Percentiles rank a stretch among this genome's conserved stretches.
Conservation (phyloP, 2,113 vertebrate genomes). For the Cynopterus brachyotis region DNA sequence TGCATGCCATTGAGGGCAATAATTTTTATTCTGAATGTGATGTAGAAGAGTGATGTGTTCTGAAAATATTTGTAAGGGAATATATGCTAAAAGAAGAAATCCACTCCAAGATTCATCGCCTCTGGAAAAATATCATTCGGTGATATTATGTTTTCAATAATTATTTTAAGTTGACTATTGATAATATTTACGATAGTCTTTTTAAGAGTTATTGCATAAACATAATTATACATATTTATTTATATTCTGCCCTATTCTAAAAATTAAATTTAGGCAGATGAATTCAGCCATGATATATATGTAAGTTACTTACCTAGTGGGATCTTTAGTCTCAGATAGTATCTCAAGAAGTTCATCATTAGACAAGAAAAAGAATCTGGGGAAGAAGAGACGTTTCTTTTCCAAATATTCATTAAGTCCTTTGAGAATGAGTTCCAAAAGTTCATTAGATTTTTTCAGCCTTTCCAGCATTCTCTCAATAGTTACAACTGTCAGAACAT, state of each 20-base stretch:
- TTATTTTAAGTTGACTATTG: neutral
- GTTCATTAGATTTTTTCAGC: conserved; percentile 88
- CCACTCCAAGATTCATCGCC: neutral
- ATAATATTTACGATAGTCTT: neutral
- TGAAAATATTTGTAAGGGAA: neutral
- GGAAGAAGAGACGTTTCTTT: conserved; percentile 93
- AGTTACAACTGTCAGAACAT: conserved; percentile 86
- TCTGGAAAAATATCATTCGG: neutral
- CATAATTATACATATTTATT: neutral
- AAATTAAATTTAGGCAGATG: neutral
- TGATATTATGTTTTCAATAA: neutral
- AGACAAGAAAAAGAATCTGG: conserved; percentile 95
- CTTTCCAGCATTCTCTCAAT: conserved; percentile 91
- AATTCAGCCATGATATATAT: neutral
- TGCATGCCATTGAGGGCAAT: neutral
- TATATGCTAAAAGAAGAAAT: neutral
- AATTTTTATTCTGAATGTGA: neutral
- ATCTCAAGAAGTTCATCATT: conserved; percentile 96
- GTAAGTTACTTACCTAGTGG: conserved; percentile 85
- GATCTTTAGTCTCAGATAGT: conserved; percentile 95
- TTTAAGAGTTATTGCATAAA: neutral
- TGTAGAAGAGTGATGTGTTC: neutral
- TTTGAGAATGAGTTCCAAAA: conserved; percentile 92
- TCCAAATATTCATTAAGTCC: conserved; percentile 95
- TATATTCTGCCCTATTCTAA: neutral